Percentiles rank a stretch among this genome's conserved stretches.
Conservation (phyloP, 2,888 invertebrate genomes). For the Gerris lacustris region DNA sequence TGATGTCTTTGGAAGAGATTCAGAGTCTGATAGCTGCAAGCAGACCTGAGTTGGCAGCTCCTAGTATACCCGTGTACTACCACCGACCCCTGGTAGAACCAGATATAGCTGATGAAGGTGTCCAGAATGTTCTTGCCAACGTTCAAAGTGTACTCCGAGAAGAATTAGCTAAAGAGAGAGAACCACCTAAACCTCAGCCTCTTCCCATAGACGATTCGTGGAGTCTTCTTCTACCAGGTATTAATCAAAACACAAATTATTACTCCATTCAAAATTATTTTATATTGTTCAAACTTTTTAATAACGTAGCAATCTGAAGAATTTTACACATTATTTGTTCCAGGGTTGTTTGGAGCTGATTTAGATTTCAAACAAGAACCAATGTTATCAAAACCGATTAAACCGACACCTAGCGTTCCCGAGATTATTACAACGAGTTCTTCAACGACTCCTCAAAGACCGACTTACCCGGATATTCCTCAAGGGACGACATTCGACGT, state of each 20-base stretch:
- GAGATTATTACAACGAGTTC: not conserved
- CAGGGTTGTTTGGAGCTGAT: slow-evolving; percentile 22
- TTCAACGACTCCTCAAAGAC: not conserved
- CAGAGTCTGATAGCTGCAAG: slow-evolving; percentile 66
- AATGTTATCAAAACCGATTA: not conserved
- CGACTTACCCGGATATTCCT: not conserved
- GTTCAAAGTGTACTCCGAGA: slow-evolving; percentile 72
- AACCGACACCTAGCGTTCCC: not conserved
- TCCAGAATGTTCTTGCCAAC: slow-evolving; percentile 66
- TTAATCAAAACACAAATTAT: slow-evolving; percentile 6
- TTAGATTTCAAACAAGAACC: slow-evolving; percentile 21
- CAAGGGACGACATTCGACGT: slow-evolving; percentile 5
- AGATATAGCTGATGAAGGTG: slow-evolving; percentile 35
- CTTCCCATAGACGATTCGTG: slow-evolving; percentile 41
- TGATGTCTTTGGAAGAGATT: slow-evolving; percentile 75
- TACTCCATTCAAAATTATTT: too few species aligned
- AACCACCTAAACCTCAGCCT: slow-evolving; percentile 31
- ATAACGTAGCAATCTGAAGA: too few species aligned
- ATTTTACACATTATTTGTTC: too few species aligned
- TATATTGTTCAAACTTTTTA: too few species aligned
- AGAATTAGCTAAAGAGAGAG: slow-evolving; percentile 50
- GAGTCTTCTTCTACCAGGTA: slow-evolving; percentile 66
- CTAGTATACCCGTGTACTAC: slow-evolving; percentile 38
- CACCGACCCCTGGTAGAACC: slow-evolving; percentile 33
- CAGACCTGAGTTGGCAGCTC: slow-evolving; percentile 54